These are phyloP conservation scores for Chlamydotis undulata DNA, from an alignment of 2,113 vertebrate species.

Conservation along the genomic window DNA sequence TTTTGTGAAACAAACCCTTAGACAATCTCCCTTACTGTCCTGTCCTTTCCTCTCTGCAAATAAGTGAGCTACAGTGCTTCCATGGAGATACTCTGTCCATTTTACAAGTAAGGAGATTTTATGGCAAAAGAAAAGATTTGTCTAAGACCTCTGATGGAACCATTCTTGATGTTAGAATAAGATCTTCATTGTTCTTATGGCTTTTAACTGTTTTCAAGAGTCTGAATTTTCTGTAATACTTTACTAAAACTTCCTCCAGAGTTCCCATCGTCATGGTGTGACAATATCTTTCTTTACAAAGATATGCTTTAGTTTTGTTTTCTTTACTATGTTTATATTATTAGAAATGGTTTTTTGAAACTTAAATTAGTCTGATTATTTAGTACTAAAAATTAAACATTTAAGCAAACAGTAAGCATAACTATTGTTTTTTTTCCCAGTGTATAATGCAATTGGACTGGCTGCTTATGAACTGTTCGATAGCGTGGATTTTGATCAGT, in stretches of 20 bases:
- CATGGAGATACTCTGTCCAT: neutral
- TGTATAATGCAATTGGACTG: slow-evolving; percentile 95
- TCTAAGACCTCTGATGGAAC: neutral
- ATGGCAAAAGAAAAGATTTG: neutral
- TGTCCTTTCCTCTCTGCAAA: neutral
- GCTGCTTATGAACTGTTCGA: slow-evolving; percentile 97
- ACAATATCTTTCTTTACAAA: neutral
- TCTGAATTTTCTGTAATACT: neutral
- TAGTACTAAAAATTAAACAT: neutral
- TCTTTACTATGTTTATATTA: neutral
- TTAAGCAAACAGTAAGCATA: neutral
- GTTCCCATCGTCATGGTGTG: neutral
- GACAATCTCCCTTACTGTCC: neutral
- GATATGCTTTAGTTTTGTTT: neutral
- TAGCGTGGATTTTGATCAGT: slow-evolving; percentile 97
- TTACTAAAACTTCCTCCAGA: neutral
- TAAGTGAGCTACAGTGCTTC: neutral
- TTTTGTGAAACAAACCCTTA: neutral
- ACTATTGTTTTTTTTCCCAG: slow-evolving; percentile 71
- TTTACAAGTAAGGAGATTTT: neutral
- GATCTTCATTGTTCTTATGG: neutral
- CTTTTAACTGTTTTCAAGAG: neutral
- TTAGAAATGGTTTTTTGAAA: neutral
- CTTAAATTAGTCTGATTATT: neutral
- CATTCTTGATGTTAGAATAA: neutral